These are phyloP conservation scores for Drosophila willistoni DNA, from an alignment of 1,140 invertebrate genomes.

Conservation along the genomic window DNA sequence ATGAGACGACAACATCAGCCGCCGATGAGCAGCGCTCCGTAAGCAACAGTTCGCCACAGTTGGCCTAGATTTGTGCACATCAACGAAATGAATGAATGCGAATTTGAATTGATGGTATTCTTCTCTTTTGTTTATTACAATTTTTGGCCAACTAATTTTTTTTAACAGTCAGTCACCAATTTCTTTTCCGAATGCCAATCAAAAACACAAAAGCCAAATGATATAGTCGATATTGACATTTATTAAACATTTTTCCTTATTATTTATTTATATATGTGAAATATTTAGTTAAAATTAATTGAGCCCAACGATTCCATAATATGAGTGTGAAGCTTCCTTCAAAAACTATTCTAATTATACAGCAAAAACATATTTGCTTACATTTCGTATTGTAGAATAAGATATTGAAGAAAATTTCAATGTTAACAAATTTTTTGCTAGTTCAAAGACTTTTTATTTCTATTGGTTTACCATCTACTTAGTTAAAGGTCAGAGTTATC, in stretches of 20 bases:
- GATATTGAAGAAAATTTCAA: neutral
- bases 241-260: neutral
- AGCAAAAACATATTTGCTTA: no score
- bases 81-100: neutral
- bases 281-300: constrained; percentile 3
- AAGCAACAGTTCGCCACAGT: constrained; percentile 64
- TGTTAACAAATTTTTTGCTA: neutral
- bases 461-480: neutral
- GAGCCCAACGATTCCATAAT: constrained; percentile 3
- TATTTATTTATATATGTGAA: neutral
- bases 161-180: neutral
- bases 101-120: neutral
- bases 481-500: neutral
- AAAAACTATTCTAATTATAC: neutral
- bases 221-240: constrained; percentile 7
- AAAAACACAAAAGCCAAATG: neutral
- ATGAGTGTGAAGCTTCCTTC: neutral
- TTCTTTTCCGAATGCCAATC: constrained; percentile 4
- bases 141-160: neutral
- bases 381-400: no score
- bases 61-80: constrained; percentile 47
- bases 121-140: constrained; percentile 46
- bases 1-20: constrained; percentile 37
- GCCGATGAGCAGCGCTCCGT: constrained; percentile 64
- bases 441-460: neutral